Evolutionary conservation across 2,797 vertebrate species (phyloP).

Genomic region (Limosa lapponica): DNA sequence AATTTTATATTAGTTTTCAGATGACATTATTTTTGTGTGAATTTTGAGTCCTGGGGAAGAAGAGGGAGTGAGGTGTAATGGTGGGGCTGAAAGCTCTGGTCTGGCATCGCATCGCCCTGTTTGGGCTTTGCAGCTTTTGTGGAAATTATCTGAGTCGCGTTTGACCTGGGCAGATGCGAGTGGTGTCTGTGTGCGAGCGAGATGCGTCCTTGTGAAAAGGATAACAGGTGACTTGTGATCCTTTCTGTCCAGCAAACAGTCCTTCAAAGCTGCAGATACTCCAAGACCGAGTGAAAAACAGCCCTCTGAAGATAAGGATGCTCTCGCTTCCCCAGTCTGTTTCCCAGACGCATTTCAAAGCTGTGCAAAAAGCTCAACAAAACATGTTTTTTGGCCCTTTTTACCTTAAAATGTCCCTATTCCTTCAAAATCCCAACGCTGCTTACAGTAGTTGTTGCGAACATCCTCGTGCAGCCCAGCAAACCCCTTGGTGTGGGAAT

Average conservation of each 20-base stretch:
- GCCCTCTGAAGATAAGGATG: slow-evolving; percentile 23
- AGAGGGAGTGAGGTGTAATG: neutral
- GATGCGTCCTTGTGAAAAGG: slow-evolving; percentile 25
- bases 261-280: neutral
- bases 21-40: neutral
- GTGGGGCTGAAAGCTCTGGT: neutral
- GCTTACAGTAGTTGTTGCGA: neutral
- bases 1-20: neutral
- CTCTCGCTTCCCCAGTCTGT: neutral
- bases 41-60: neutral
- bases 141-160: neutral
- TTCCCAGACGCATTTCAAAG: neutral
- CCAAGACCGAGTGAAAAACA: neutral
- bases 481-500: neutral
- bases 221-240: neutral
- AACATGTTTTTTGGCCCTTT: accelerated
- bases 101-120: accelerated
- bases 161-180: neutral
- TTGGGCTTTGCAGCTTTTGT: neutral
- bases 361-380: neutral
- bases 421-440: neutral
- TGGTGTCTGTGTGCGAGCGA: neutral
- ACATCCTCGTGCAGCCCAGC: neutral
- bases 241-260: neutral
- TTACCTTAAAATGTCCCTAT: neutral